These are phyloP conservation scores for Trichopria drosophilae DNA, from an alignment of 2,888 invertebrate genomes.

Conservation along the genomic window DNA sequence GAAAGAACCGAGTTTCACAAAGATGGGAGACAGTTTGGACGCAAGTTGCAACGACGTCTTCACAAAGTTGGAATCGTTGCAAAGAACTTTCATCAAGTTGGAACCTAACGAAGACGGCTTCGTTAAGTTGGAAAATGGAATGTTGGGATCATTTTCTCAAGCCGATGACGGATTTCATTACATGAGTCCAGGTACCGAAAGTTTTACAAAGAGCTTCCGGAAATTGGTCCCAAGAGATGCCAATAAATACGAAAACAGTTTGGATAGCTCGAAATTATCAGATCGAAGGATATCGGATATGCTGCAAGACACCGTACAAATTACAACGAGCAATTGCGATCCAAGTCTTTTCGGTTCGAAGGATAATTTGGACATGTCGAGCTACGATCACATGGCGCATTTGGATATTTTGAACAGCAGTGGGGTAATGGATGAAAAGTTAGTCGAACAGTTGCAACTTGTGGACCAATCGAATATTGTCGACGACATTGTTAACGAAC, in stretches of 20 bases:
- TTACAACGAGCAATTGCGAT: slow-evolving; percentile 47
- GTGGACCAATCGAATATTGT: slow-evolving; percentile 53
- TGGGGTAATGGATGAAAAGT: slow-evolving; percentile 51
- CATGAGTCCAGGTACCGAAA: slow-evolving; percentile 36
- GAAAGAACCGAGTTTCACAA: slow-evolving; percentile 37
- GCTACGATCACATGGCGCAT: slow-evolving; percentile 52
- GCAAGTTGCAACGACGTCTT: slow-evolving; percentile 42
- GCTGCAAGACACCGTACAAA: slow-evolving; percentile 48
- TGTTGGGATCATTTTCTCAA: slow-evolving; percentile 26
- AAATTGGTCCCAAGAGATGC: slow-evolving; percentile 44
- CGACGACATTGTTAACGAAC: slow-evolving; percentile 52
- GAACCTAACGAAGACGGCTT: slow-evolving; percentile 47
- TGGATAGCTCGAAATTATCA: slow-evolving; percentile 27
- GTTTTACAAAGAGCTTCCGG: slow-evolving; percentile 46
- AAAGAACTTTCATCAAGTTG: slow-evolving; percentile 49
- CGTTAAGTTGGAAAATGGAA: slow-evolving; percentile 40
- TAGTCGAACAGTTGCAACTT: slow-evolving; percentile 51
- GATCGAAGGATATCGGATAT: slow-evolving; percentile 43
- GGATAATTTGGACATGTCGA: slow-evolving; percentile 49
- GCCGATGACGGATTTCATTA: slow-evolving; percentile 24
- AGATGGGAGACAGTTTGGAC: slow-evolving; percentile 38
- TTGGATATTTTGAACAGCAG: slow-evolving; percentile 51
- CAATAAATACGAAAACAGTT: not conserved
- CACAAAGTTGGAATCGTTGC: slow-evolving; percentile 40
- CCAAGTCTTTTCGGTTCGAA: slow-evolving; percentile 48